Evolutionary conservation across 2,113 vertebrate genomes (phyloP).

Genomic region (Rhea pennata): DNA sequence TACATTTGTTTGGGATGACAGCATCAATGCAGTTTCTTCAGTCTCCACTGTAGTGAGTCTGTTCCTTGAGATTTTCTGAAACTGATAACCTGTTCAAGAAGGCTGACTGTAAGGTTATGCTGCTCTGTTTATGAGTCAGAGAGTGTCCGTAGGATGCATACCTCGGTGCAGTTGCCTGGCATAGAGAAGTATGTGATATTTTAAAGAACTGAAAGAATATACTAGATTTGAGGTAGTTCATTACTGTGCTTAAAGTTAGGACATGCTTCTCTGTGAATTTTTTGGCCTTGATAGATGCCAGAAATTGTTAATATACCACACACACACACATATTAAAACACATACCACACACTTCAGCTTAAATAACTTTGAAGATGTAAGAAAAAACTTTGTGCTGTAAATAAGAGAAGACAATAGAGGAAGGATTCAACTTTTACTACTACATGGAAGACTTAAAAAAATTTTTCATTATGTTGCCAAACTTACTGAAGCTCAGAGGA

Average conservation of each 20-base stretch:
- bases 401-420: background rate
- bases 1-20: background rate
- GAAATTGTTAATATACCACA: background rate
- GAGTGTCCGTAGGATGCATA: rapidly evolving
- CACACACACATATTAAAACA: background rate
- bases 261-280: background rate
- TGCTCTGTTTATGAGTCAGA: background rate
- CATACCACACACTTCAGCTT: background rate
- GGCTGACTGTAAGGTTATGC: background rate
- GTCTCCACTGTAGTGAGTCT: background rate
- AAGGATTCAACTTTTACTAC: background rate
- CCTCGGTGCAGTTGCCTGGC: background rate
- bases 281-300: background rate
- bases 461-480: background rate
- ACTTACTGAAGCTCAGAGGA: background rate
- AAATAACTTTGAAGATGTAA: background rate
- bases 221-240: background rate
- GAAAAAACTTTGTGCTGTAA: background rate
- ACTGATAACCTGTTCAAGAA: background rate
- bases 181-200: background rate
- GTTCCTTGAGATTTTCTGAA: slow-evolving; percentile 11
- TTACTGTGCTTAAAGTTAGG: background rate
- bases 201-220: background rate
- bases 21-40: background rate
- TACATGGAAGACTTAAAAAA: background rate